Evolutionary conservation across 2,888 invertebrate species (phyloP), one percentile per base, ranked within the genome.

Genomic region (Idaea aversata): DNA sequence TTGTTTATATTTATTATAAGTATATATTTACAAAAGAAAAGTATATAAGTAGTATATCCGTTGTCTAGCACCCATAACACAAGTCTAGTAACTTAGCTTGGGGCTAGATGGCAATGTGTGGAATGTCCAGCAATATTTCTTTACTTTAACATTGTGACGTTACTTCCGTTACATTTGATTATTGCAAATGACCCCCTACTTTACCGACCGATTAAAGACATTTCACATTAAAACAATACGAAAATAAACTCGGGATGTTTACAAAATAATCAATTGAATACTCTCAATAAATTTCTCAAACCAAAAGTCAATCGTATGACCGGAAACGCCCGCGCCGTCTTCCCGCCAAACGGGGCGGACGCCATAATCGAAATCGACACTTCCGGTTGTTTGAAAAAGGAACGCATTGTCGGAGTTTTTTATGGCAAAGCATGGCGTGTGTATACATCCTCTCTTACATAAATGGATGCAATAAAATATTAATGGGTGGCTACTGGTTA

Each of bases 311-410:
- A 69, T 70, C 66, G 65, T 66, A 67, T 69, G 70, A 72, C 64
- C 79, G 81, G 83, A 83, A 82, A 70, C 79, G 77, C 77, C 74
- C 78, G 77, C 79, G 79, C 80, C 77, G 76, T 78, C 77, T 77
- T 80, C 80, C 81, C 82, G 82, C 82, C 79, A 78, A 78, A 79
- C 75, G 79, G 80, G 81, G 78, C 78, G 74, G 47, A 47, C 72
- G 66, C 77, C 84, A 83, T 85, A 85, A 83, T 85, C 83, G 85
- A 85, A 84, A 85, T 81, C 82, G 82, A 84, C 83, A 83, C 86
- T 81, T 83, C 83, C 86, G 84, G 77, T 73, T 73, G 73, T 80
- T 82, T 79, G 69, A 80, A 84, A 84, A 82, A 81, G 81, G 82
- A 83, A 81, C 83, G 65, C 69, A 71, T 69, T 80, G 79, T 74